Conservation (phyloP, 1,140 invertebrate genomes). For the Hycleus phaleratus region DNA sequence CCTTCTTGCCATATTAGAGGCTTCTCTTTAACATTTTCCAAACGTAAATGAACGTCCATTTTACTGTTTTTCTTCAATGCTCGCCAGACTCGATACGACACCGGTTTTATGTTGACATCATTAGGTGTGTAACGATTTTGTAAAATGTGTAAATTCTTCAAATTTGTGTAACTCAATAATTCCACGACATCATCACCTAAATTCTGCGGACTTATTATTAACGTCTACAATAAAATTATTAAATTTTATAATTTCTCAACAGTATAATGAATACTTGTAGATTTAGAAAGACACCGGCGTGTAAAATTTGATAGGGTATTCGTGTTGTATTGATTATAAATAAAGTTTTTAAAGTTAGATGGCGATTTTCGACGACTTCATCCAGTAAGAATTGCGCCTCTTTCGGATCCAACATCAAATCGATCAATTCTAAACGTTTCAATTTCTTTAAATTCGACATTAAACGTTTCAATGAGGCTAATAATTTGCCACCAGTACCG, state of each 20-base stretch:
- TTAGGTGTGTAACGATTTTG: conserved; percentile 66
- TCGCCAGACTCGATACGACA: conserved; percentile 44
- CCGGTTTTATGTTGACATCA: conserved; percentile 44
- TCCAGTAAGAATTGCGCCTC: conserved; percentile 67
- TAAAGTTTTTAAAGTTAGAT: conserved; percentile 55
- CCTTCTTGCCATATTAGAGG: conserved; percentile 50
- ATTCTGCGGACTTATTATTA: conserved; percentile 75
- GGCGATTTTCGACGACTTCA: conserved; percentile 60
- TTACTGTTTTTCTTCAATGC: conserved; percentile 49
- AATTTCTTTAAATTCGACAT: conserved; percentile 61
- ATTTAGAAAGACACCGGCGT: conserved; percentile 71
- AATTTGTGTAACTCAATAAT: conserved; percentile 55
- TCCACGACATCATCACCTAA: conserved; percentile 68
- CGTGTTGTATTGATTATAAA: conserved; percentile 70
- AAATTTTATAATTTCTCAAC: not conserved
- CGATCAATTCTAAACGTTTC: conserved; percentile 59
- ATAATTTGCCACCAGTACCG: conserved; percentile 68
- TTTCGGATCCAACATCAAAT: conserved; percentile 65
- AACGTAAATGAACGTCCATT: conserved; percentile 50
- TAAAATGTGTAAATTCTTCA: conserved; percentile 67
- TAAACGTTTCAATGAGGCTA: conserved; percentile 61
- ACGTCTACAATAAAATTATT: conserved; percentile 44
- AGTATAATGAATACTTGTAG: conserved; percentile 47
- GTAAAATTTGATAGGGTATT: conserved; percentile 63
- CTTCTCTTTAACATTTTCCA: conserved; percentile 46